phyloP scores from a whole-genome alignment of 2,113 vertebrate genomes.

The Puma concolor region DNA sequence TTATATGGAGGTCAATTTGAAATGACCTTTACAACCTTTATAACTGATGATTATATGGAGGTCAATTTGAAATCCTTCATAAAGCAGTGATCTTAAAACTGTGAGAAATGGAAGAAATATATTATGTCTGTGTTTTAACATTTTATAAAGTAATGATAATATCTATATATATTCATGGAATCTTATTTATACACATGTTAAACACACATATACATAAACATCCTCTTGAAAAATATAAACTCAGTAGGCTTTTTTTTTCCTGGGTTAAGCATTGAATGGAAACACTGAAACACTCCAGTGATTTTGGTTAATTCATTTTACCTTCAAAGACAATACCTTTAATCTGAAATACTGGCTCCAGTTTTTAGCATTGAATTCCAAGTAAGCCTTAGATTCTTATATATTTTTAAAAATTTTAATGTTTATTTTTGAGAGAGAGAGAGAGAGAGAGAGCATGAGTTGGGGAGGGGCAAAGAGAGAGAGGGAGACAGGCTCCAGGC shows the following conservation, averaged over 20 bases:
- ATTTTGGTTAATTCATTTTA: neutral
- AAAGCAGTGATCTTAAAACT: neutral
- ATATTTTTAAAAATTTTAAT: no score
- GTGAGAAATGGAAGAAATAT: neutral
- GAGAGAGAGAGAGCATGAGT: no score
- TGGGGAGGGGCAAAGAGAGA: no score
- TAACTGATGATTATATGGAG: neutral
- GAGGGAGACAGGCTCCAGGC: no score
- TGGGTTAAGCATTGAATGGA: neutral
- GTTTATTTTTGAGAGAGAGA: no score
- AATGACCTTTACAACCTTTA: neutral
- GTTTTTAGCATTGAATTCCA: neutral
- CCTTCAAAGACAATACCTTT: neutral
- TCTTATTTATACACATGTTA: neutral
- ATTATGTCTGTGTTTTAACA: neutral
- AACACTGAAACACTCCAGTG: neutral
- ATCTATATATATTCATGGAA: neutral
- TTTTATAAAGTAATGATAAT: neutral
- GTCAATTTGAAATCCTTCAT: neutral
- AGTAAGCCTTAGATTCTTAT: neutral
- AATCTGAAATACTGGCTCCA: neutral
- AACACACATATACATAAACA: neutral
- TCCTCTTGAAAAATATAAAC: neutral
- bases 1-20: no score
- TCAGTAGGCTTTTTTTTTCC: neutral